These are phyloP conservation scores for Lophius americanus DNA, from an alignment of 2,797 vertebrate species.

Conservation along the genomic window DNA sequence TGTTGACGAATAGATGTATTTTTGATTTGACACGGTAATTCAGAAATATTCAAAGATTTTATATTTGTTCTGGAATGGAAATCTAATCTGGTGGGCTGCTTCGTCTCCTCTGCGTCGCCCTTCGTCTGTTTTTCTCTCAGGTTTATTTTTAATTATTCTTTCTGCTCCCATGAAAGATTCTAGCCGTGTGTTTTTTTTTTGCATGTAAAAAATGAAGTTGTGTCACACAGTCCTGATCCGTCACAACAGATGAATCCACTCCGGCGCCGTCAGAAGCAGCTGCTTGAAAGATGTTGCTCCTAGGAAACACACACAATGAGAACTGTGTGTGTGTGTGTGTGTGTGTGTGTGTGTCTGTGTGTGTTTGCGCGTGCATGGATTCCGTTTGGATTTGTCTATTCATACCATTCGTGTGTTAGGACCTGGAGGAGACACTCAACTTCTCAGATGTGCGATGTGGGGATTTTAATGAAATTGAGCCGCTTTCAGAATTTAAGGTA, in stretches of 20 bases:
- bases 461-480: conserved; percentile 18
- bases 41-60: background rate
- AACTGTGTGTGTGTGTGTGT: conserved; percentile 6
- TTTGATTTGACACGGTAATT: background rate
- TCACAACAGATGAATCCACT: conserved; percentile 14
- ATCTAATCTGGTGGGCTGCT: background rate
- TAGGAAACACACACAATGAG: conserved; percentile 12
- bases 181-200: background rate
- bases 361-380: conserved; percentile 1
- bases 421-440: conserved; percentile 63
- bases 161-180: background rate
- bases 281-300: conserved; percentile 54
- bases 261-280: conserved; percentile 68
- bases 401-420: conserved; percentile 55
- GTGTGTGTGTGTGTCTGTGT: conserved; percentile 3
- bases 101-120: background rate
- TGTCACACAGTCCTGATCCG: background rate
- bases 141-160: background rate
- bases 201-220: conserved; percentile 33
- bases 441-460: conserved; percentile 31
- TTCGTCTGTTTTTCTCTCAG: background rate
- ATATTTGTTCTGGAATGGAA: conserved; percentile 31
- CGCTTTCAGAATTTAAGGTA: conserved; percentile 44
- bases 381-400: conserved; percentile 30
- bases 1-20: background rate